A percentile compares a stretch with the other conserved stretches of the same genome.
These are phyloP conservation scores for Pelobates fuscus DNA, from an alignment of 2,113 vertebrate genomes.

Conservation along the genomic window DNA sequence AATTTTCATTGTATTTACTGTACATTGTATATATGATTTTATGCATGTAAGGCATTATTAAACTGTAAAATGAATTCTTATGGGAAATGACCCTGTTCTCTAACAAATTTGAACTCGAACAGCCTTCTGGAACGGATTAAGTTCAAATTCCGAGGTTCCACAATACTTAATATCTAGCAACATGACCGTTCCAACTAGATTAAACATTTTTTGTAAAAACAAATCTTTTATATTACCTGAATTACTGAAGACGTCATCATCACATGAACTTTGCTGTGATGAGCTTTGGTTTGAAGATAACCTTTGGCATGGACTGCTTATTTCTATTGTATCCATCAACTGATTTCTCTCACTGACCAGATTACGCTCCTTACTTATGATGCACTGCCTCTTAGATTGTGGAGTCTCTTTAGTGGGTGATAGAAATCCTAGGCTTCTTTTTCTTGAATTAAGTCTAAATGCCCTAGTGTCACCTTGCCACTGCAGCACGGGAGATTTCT, in stretches of 20 bases:
- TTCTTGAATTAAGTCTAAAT: slow-evolving; percentile 62
- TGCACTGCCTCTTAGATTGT: slow-evolving; percentile 55
- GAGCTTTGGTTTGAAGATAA: rapidly evolving
- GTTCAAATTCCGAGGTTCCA: too few relatives aligned
- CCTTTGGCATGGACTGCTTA: slow-evolving; percentile 34
- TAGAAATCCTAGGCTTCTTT: slow-evolving; percentile 33
- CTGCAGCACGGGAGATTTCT: slow-evolving; percentile 70
- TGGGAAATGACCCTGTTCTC: too few relatives aligned
- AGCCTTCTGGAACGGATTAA: too few relatives aligned
- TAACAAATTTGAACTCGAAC: too few relatives aligned
- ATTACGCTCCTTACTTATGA: background rate
- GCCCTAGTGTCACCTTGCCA: slow-evolving; percentile 54
- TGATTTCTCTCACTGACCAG: background rate
- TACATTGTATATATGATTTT: too few relatives aligned
- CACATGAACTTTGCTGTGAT: slow-evolving; percentile 33
- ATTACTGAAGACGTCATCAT: slow-evolving; percentile 57
- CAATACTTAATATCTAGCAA: too few relatives aligned
- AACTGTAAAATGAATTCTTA: too few relatives aligned
- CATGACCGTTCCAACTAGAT: too few relatives aligned
- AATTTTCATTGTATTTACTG: too few relatives aligned
- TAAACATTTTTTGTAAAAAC: too few relatives aligned
- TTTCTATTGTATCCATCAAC: slow-evolving; percentile 41
- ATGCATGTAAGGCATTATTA: too few relatives aligned
- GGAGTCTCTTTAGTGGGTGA: slow-evolving; percentile 54
- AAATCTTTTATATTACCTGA: too few relatives aligned